Evolutionary conservation across 2,888 invertebrate genomes (phyloP), one percentile per base, ranked within the genome.

Genomic region (Tinea pellionella): DNA sequence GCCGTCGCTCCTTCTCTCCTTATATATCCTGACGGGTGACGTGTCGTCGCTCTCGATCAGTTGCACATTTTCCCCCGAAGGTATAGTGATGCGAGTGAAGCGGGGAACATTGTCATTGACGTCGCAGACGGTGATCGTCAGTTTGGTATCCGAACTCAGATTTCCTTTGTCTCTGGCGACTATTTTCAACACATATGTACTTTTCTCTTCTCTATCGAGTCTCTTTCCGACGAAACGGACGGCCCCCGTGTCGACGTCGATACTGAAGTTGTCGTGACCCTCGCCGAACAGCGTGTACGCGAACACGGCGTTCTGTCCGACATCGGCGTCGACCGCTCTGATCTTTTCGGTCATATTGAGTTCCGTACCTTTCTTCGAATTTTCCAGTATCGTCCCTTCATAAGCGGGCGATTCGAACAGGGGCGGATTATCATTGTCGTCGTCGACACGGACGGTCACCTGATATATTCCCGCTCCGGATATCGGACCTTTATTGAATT

Each of bases 371-470:
- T 88, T 80, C 9, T 84, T 82, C 30, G 94, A 91, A 74, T 97
- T 96, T 80, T 97, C 97, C 51, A 85, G 80, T 13, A 97, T 92
- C 62, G 89, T 88, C 0, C 95, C 95, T 67, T 94, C 93, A 72
- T 96, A 97, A 0, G 86, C 74, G 0, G 89, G 71, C 11, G 89
- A 79, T 64, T 92, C 92, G 73, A 97, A 97, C 61, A 90, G 77
- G 0, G 97, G 97, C 2, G 95, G 89, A 69, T 96, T 96, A 69
- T 96, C 96, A 69, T 96, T 96, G 63, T 94, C 94, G 71, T 96
- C 96, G 62, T 94, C 93, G 0, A 96, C 94, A 60, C 91, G 86
- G 30, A 96, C 89, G 11, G 91, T 92, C 0, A 94, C 92, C 88
- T 94, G 94, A 70, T 94, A 94, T 61, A 94, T 92, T 1, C 93